These are phyloP conservation scores for Actenoides hombroni DNA, from an alignment of 2,113 vertebrate species.

Conservation along the genomic window DNA sequence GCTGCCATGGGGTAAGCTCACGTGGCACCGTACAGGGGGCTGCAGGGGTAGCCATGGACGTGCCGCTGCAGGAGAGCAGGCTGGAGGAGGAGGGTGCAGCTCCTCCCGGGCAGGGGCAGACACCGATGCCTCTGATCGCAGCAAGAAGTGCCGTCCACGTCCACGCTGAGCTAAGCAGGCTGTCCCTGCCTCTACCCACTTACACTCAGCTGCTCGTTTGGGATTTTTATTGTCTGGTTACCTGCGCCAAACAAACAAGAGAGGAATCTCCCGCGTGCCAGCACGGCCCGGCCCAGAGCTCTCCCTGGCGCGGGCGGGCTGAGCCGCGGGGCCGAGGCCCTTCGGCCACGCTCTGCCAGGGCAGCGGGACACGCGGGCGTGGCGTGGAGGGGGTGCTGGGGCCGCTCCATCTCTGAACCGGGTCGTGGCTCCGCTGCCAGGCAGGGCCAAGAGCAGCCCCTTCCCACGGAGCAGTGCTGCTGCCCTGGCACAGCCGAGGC, in stretches of 20 bases:
- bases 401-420: neutral
- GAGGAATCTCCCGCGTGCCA: no score
- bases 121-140: neutral
- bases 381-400: accelerated
- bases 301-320: accelerated
- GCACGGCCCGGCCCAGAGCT: accelerated
- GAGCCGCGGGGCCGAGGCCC: accelerated
- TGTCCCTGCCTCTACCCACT: neutral
- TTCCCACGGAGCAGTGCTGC: neutral
- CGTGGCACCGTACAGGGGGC: accelerated
- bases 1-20: neutral
- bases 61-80: neutral
- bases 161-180: neutral
- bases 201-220: neutral
- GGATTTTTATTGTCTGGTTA: neutral
- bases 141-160: accelerated
- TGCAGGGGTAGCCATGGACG: neutral
- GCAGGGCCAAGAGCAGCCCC: neutral
- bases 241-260: neutral
- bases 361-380: neutral
- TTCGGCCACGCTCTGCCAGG: accelerated
- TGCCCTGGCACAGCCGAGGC: accelerated
- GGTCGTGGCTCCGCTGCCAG: neutral
- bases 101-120: neutral
- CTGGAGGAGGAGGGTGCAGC: neutral